Base-by-base conservation (phyloP, 2,888 invertebrate species). In the Thymelicus acteon region DNA sequence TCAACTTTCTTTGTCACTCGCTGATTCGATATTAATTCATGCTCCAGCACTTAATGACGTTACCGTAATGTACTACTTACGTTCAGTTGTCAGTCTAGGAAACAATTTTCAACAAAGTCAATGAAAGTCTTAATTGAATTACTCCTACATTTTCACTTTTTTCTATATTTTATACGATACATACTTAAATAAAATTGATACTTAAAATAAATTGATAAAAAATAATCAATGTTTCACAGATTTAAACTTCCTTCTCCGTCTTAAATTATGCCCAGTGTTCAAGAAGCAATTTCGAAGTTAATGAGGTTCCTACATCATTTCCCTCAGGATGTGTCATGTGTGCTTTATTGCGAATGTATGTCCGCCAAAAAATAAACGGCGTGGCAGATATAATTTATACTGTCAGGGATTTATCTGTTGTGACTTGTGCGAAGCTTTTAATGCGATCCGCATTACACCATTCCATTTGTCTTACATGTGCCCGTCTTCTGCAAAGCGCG, bases 361-460 rank as follows among this genome's bases (percentile, higher is more conserved):
- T 71, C 71, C 71, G 71, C 71, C 71, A 54, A 71, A 71, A 71
- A 71, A 71, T 71, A 71, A 71, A 71, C 71, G 71, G 61, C 73
- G 76, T 75, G 74, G 74, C 74, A 66, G 70, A 60, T 74, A 77
- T 78, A 79, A 79, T 77, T 77, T 76, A 78, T 74, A 75, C 73
- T 76, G 76, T 75, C 76, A 72, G 72, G 74, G 76, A 78, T 78
- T 78, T 78, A 79, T 79, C 75, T 77, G 76, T 77, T 79, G 74
- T 77, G 79, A 77, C 76, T 76, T 75, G 71, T 58, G 72, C 74
- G 71, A 76, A 73, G 77, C 76, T 78, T 76, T 77, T 76, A 78
- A 79, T 78, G 71, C 65, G 71, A 64, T 71, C 60, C 65, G 64
- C 64, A 71, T 71, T 71, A 71, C 71, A 65, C 64, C 65, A 47